Percentiles rank a stretch among this genome's conserved stretches.
phyloP scores from a whole-genome alignment of 1,140 invertebrate species.

The Triops cancriformis region DNA sequence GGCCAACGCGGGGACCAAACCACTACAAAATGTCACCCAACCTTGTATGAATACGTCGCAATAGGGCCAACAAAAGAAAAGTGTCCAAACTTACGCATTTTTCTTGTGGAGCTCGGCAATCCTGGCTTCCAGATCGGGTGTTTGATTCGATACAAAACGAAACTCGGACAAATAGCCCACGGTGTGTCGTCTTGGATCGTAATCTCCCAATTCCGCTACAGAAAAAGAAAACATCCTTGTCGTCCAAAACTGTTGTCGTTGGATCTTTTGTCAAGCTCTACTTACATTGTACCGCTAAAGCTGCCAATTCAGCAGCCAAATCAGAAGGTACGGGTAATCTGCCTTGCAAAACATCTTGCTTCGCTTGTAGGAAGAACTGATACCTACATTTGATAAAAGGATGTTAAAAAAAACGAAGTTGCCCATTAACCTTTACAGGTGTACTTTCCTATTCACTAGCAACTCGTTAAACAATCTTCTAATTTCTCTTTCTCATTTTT shows the following conservation, averaged over 20 bases:
- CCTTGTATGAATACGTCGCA: background rate
- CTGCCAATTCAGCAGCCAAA: conserved; percentile 81
- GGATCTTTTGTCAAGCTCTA: conserved; percentile 39
- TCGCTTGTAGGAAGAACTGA: conserved; percentile 91
- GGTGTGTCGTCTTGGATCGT: conserved; percentile 78
- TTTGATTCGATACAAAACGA: conserved; percentile 86
- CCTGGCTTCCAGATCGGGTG: conserved; percentile 74
- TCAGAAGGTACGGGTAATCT: conserved; percentile 79
- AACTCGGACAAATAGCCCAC: conserved; percentile 94
- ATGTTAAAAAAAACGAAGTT: background rate
- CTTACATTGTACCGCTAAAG: conserved; percentile 94
- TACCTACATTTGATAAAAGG: conserved; percentile 56
- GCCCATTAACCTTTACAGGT: background rate
- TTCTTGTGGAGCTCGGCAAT: conserved; percentile 84
- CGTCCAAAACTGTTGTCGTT: conserved; percentile 32
- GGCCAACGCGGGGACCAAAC: conserved; percentile 57
- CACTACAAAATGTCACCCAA: conserved; percentile 45
- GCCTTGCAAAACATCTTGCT: conserved; percentile 87
- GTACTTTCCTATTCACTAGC: too few relatives aligned
- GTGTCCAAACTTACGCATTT: conserved; percentile 56
- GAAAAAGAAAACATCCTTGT: conserved; percentile 31
- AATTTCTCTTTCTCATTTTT: background rate
- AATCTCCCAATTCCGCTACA: conserved; percentile 95
- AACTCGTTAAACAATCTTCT: background rate
- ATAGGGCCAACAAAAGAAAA: conserved; percentile 6